A percentile compares a stretch with the other conserved stretches of the same genome.
phyloP scores from a whole-genome alignment of 2,797 vertebrate species.

The Gila robusta region DNA sequence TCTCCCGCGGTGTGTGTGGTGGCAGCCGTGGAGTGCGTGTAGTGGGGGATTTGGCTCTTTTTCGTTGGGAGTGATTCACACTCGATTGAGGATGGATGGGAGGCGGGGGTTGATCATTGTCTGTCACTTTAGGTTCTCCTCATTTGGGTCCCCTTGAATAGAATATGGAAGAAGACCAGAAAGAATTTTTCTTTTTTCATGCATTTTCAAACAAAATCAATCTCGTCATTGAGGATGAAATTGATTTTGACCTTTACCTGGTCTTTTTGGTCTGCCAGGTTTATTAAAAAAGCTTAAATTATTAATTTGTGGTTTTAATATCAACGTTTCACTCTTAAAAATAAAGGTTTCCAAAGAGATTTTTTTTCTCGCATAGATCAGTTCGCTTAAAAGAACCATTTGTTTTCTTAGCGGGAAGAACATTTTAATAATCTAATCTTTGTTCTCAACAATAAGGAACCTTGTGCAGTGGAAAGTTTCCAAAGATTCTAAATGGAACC shows the following conservation, averaged over 20 bases:
- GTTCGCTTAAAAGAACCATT: not conserved
- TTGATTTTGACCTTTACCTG: not conserved
- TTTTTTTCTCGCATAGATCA: too few species aligned
- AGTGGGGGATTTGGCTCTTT: conserved; percentile 59
- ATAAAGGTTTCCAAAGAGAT: too few species aligned
- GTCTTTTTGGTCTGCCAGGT: not conserved
- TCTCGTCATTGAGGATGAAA: not conserved
- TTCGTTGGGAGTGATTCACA: conserved; percentile 63
- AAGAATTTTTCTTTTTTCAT: not conserved
- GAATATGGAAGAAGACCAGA: not conserved
- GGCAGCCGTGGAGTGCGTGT: conserved; percentile 39
- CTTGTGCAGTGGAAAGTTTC: not conserved
- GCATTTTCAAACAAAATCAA: not conserved
- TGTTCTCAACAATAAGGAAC: not conserved
- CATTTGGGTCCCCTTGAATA: not conserved
- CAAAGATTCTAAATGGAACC: not conserved
- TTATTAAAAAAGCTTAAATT: not conserved
- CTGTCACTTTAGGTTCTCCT: conserved; percentile 36
- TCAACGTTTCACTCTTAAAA: not conserved
- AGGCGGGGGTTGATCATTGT: conserved; percentile 2
- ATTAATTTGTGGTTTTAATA: not conserved
- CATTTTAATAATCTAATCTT: not conserved
- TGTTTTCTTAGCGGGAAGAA: not conserved
- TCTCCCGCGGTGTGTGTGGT: conserved; percentile 42
- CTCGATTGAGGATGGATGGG: conserved; percentile 14